phyloP scores from a whole-genome alignment of 2,888 invertebrate genomes.

The Liopterus haemorrhoidalis region DNA sequence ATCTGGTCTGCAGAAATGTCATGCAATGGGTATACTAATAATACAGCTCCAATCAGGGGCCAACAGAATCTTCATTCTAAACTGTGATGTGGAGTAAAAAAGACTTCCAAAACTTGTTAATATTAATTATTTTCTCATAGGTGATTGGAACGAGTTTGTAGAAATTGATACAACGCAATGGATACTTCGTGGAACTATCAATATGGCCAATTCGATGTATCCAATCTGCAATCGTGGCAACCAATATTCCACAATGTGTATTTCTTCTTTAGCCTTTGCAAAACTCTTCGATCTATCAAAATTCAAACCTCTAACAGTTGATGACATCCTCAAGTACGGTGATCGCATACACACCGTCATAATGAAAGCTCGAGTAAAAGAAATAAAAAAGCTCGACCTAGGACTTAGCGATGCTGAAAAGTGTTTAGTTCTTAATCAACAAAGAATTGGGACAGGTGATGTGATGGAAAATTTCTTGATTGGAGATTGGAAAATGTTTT shows the following conservation, averaged over 20 bases:
- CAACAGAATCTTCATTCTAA: too few species aligned
- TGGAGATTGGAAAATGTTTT: slow-evolving; percentile 24
- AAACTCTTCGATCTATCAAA: slow-evolving; percentile 51
- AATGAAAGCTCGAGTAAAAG: slow-evolving; percentile 33
- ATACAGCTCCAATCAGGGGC: too few species aligned
- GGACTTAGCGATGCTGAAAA: slow-evolving; percentile 37
- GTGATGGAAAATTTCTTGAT: slow-evolving; percentile 41
- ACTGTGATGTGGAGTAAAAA: too few species aligned
- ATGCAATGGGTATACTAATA: too few species aligned
- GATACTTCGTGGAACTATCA: slow-evolving; percentile 41
- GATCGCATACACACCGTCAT: slow-evolving; percentile 55
- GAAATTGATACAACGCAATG: slow-evolving; percentile 42
- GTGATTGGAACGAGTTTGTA: slow-evolving; percentile 42
- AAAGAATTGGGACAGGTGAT: slow-evolving; percentile 36
- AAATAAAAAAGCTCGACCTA: slow-evolving; percentile 6
- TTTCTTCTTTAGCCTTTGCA: slow-evolving; percentile 55
- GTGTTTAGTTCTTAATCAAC: slow-evolving; percentile 32
- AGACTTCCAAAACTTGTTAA: too few species aligned
- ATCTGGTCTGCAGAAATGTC: too few species aligned
- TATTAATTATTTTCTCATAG: too few species aligned
- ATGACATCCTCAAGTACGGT: slow-evolving; percentile 58
- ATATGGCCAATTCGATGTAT: slow-evolving; percentile 36
- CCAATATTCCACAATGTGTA: slow-evolving; percentile 53
- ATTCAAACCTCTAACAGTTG: slow-evolving; percentile 54
- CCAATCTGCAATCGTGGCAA: slow-evolving; percentile 40